These are phyloP conservation scores for Dasyurus viverrinus DNA, from an alignment of 2,113 vertebrate genomes.

Conservation along the genomic window DNA sequence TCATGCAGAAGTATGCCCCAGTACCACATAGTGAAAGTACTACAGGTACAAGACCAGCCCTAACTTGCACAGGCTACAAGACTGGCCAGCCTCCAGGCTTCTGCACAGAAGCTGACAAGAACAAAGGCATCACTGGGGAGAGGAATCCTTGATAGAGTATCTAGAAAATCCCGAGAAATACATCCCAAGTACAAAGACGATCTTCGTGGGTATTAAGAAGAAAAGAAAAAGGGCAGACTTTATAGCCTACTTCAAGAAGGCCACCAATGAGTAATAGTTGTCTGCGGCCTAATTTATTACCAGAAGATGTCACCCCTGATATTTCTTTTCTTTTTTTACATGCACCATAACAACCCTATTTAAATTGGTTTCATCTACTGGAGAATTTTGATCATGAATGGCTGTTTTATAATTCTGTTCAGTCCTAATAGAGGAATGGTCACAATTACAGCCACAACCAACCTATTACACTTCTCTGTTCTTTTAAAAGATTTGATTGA, in stretches of 20 bases:
- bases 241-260: conserved; percentile 90
- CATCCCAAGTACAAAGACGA: conserved; percentile 94
- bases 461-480: conserved; percentile 58
- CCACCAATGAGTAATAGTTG: conserved; percentile 86
- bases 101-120: conserved; percentile 91
- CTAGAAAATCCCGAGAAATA: conserved; percentile 93
- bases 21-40: conserved; percentile 89
- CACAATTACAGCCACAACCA: background rate
- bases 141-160: conserved; percentile 90
- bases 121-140: conserved; percentile 92
- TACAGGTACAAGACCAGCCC: conserved; percentile 92
- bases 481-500: conserved; percentile 40
- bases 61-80: conserved; percentile 90
- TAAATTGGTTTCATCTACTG: conserved; percentile 41
- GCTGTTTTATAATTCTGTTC: conserved; percentile 72
- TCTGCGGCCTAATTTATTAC: conserved; percentile 88
- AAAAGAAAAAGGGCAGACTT: conserved; percentile 87
- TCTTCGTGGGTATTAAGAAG: conserved; percentile 91
- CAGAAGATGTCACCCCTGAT: conserved; percentile 76
- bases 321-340: conserved; percentile 86
- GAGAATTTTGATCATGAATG: conserved; percentile 65
- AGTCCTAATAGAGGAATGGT: conserved; percentile 59
- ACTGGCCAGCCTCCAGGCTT: conserved; percentile 89
- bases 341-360: conserved; percentile 55
- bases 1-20: conserved; percentile 90